phyloP scores from a whole-genome alignment of 1,140 invertebrate species.

The Achatina immaculata region DNA sequence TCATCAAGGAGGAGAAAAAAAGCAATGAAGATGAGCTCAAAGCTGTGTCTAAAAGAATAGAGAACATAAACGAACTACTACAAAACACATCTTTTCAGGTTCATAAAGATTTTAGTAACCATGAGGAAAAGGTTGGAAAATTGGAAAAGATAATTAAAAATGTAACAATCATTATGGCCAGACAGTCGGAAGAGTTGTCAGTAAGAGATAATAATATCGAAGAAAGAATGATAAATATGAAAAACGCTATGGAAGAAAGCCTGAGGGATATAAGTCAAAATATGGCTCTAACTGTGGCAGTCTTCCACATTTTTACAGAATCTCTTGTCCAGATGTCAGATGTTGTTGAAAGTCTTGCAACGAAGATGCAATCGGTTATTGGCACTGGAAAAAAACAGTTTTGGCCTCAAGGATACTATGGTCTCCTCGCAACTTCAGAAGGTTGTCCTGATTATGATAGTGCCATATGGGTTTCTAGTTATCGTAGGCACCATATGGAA shows the following conservation, averaged over 20 bases:
- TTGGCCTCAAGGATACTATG: slow-evolving; percentile 19
- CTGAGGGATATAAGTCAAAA: background rate
- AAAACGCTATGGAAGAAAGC: background rate
- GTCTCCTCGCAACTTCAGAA: background rate
- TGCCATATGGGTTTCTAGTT: background rate
- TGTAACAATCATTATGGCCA: background rate
- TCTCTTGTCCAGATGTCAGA: too few relatives aligned
- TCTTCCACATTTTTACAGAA: too few relatives aligned
- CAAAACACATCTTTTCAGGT: background rate
- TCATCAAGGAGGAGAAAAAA: background rate
- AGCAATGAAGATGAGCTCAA: too few relatives aligned
- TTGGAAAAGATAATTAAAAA: background rate
- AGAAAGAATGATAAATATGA: too few relatives aligned
- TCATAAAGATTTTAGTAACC: too few relatives aligned
- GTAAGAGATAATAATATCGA: background rate
- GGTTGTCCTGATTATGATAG: background rate
- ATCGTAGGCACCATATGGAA: too few relatives aligned
- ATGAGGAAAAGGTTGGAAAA: too few relatives aligned
- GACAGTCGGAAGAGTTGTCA: background rate
- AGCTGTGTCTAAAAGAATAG: background rate
- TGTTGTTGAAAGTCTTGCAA: too few relatives aligned
- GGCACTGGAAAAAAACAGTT: background rate
- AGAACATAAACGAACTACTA: too few relatives aligned
- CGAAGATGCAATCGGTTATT: too few relatives aligned
- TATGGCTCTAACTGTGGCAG: background rate